A percentile compares a stretch with the other conserved stretches of the same genome.
phyloP scores from a whole-genome alignment of 2,797 vertebrate genomes.

The Enteromius unitaeniatus region DNA sequence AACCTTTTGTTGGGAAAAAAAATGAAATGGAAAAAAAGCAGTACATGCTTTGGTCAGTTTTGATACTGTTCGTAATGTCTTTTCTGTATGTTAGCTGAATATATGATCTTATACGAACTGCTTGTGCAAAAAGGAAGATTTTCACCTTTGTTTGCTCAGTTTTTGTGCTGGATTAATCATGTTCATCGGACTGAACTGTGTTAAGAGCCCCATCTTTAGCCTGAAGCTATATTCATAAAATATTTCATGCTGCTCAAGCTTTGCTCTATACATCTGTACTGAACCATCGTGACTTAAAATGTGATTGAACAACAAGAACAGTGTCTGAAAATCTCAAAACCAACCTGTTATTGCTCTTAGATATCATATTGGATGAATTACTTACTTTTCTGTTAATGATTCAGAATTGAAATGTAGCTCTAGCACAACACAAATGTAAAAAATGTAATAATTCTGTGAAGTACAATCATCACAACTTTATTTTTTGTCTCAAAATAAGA shows the following conservation, averaged over 20 bases:
- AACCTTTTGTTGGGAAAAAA: not conserved
- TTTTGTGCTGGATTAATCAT: constrained; percentile 39
- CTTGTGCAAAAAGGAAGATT: constrained; percentile 28
- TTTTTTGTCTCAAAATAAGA: constrained; percentile 63
- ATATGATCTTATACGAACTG: not conserved
- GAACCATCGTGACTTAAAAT: not conserved
- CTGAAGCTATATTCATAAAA: not conserved
- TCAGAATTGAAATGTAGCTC: constrained; percentile 39
- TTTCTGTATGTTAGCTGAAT: constrained; percentile 27
- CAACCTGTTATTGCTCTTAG: constrained; percentile 19
- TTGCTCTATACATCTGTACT: constrained; percentile 12
- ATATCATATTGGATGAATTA: constrained; percentile 13
- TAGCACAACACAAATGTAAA: constrained; percentile 18
- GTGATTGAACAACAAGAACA: not conserved
- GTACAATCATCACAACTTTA: constrained; percentile 60
- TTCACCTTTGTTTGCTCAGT: not conserved
- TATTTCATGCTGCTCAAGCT: not conserved
- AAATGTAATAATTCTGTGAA: constrained; percentile 67
- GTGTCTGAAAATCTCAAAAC: constrained; percentile 21
- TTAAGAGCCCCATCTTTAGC: not conserved
- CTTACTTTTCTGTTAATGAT: not conserved
- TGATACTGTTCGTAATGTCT: constrained; percentile 35
- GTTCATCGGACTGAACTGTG: constrained; percentile 7
- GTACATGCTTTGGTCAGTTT: constrained; percentile 31
- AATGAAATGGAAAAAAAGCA: not conserved